Conservation (phyloP, 1,140 invertebrate species). For the Propsilocerus akamusi region DNA sequence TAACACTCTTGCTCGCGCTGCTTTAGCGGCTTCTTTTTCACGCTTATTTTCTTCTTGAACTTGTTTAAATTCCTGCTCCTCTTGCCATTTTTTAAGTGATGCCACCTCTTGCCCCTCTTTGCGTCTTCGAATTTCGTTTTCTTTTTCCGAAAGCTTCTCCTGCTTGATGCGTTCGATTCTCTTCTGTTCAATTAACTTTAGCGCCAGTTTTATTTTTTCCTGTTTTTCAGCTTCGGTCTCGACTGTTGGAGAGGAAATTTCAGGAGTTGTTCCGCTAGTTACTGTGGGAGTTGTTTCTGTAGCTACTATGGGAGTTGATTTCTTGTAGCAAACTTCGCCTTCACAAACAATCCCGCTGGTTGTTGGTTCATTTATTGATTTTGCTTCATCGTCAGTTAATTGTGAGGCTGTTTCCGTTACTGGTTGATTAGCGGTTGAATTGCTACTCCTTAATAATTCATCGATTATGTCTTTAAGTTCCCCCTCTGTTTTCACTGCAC, state of each 20-base stretch:
- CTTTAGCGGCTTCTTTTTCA: slow-evolving; percentile 14
- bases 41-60: slow-evolving; percentile 13
- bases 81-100: slow-evolving; percentile 44
- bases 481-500: slow-evolving; percentile 24
- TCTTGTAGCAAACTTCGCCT: slow-evolving; percentile 24
- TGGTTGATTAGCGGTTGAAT: slow-evolving; percentile 6
- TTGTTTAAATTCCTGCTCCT: slow-evolving; percentile 55
- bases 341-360: slow-evolving; percentile 26
- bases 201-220: slow-evolving; percentile 23
- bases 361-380: slow-evolving; percentile 10
- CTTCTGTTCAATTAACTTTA: slow-evolving; percentile 36
- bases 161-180: slow-evolving; percentile 35
- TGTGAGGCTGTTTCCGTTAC: slow-evolving; percentile 10
- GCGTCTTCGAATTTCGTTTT: slow-evolving; percentile 50
- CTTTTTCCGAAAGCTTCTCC: slow-evolving; percentile 41
- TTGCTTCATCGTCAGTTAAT: slow-evolving; percentile 4
- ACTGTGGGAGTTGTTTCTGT: slow-evolving; percentile 14
- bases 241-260: too few relatives aligned
- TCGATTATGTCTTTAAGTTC: slow-evolving; percentile 33
- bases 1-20: slow-evolving; percentile 44
- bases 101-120: slow-evolving; percentile 48
- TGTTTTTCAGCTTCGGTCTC: slow-evolving; percentile 6
- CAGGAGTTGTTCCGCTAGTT: neutral
- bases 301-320: slow-evolving; percentile 11
- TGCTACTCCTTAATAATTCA: slow-evolving; percentile 20